Percentiles rank a stretch among this genome's conserved stretches.
These are phyloP conservation scores for Myotis davidii DNA, from an alignment of 2,113 vertebrate species.

Conservation along the genomic window DNA sequence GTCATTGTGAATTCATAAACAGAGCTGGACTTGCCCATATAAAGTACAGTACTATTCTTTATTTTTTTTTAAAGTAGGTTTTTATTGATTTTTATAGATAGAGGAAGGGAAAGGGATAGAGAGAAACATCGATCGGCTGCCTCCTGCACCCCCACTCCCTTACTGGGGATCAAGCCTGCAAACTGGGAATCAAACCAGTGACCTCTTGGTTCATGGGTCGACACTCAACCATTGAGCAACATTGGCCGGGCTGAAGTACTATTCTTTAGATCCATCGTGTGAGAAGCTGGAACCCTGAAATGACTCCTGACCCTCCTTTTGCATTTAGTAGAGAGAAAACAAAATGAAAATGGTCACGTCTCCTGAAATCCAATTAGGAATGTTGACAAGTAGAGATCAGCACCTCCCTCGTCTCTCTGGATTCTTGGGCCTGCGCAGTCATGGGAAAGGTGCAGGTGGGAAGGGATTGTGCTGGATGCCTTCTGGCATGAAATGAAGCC, in stretches of 20 bases:
- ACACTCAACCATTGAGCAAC: no score
- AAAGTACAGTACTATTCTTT: background rate
- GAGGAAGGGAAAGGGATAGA: no score
- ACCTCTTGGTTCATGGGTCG: no score
- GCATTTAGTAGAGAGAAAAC: constrained; percentile 1
- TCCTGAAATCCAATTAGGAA: constrained; percentile 57
- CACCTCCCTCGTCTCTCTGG: background rate
- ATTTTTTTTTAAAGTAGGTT: background rate
- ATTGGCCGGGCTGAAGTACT: background rate
- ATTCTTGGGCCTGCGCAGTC: background rate
- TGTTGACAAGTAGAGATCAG: constrained; percentile 14
- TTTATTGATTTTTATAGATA: no score
- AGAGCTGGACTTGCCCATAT: background rate
- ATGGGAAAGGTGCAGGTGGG: constrained; percentile 32
- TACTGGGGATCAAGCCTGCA: no score
- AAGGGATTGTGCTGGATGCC: background rate
- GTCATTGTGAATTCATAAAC: background rate
- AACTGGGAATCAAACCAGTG: no score
- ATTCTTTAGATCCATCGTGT: background rate
- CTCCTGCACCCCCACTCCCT: no score
- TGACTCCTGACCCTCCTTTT: background rate
- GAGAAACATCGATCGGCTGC: no score
- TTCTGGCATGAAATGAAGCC: constrained; percentile 50
- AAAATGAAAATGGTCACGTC: constrained; percentile 41
- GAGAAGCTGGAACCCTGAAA: background rate